Conservation (phyloP, 2,797 vertebrate genomes). For the Macroramphosus scolopax region DNA sequence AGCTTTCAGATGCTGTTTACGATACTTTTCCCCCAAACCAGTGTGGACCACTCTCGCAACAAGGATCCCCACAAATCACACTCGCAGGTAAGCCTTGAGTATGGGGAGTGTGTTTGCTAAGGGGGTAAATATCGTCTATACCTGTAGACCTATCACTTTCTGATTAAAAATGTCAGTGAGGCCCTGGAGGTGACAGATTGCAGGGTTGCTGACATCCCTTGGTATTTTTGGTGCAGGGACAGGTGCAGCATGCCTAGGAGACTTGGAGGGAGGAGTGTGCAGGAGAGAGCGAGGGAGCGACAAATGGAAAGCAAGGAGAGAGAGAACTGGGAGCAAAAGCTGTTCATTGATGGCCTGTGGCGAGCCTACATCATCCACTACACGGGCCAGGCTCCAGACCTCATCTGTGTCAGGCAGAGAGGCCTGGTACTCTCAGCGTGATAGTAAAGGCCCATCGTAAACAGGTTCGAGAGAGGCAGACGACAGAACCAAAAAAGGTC, state of each 20-base stretch:
- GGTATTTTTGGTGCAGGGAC: slow-evolving; percentile 76
- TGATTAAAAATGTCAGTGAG: slow-evolving; percentile 80
- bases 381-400: slow-evolving; percentile 65
- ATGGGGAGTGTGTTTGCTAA: slow-evolving; percentile 60
- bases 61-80: slow-evolving; percentile 62
- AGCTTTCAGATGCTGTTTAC: slow-evolving; percentile 56
- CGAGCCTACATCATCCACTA: slow-evolving; percentile 53
- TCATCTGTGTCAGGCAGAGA: slow-evolving; percentile 67
- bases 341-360: slow-evolving; percentile 64
- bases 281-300: slow-evolving; percentile 37
- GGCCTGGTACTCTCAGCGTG: slow-evolving; percentile 61
- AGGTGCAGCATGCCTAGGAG: slow-evolving; percentile 76
- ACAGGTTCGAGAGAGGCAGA: slow-evolving; percentile 47
- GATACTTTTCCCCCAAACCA: slow-evolving; percentile 49
- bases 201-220: slow-evolving; percentile 66
- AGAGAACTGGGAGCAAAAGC: slow-evolving; percentile 50
- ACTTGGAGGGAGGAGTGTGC: slow-evolving; percentile 52
- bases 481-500: slow-evolving; percentile 53
- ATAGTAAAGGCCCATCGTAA: slow-evolving; percentile 59
- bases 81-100: slow-evolving; percentile 61
- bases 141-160: slow-evolving; percentile 70
- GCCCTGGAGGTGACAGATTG: slow-evolving; percentile 78
- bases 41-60: slow-evolving; percentile 54
- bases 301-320: slow-evolving; percentile 45
- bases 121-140: slow-evolving; percentile 68